Evolutionary conservation across 2,113 vertebrate genomes (phyloP).

Genomic region (Tragelaphus imberbis): DNA sequence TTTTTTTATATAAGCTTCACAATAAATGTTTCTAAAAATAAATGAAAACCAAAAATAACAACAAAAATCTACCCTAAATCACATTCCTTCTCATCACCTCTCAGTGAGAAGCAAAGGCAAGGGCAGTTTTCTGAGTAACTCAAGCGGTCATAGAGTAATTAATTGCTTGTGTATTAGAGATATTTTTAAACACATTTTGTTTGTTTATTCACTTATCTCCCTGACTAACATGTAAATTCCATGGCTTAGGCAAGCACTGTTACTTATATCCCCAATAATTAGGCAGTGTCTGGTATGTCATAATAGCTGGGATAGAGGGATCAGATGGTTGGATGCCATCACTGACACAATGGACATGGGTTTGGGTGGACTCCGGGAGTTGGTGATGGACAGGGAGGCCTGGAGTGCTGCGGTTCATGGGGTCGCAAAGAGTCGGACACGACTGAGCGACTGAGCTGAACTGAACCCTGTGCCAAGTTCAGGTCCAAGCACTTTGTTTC

Average conservation of each 20-base stretch:
- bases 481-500: not conserved
- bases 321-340: no score
- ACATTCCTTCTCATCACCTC: not conserved
- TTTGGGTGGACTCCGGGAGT: no score
- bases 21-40: not conserved
- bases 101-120: not conserved
- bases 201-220: not conserved
- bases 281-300: no score
- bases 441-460: no score
- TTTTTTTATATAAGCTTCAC: not conserved
- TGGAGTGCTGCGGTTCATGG: no score
- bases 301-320: not conserved
- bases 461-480: no score
- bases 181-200: conserved; percentile 44
- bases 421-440: no score
- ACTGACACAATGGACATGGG: no score
- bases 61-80: not conserved
- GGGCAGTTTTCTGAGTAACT: not conserved
- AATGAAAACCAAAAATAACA: not conserved
- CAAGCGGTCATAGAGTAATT: not conserved
- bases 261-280: not conserved
- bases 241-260: not conserved
- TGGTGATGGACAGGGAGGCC: no score
- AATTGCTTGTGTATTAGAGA: not conserved
- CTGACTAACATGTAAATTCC: not conserved